phyloP scores from a whole-genome alignment of 2,113 vertebrate genomes.

The Xyliphius kryptos region DNA sequence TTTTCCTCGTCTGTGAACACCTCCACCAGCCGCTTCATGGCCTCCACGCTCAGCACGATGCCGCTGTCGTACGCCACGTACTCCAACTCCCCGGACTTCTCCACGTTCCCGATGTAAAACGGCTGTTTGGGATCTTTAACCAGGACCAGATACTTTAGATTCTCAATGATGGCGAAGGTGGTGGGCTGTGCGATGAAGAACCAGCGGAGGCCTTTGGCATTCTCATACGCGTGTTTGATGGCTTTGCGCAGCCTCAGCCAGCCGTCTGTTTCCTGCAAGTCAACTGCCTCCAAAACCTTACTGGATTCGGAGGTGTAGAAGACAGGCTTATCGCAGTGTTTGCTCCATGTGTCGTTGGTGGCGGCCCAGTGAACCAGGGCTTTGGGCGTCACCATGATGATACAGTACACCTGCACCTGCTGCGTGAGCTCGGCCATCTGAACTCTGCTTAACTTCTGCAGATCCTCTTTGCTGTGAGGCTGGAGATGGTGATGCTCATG shows the following conservation, averaged over 20 bases:
- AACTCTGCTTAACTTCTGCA: slow-evolving; percentile 65
- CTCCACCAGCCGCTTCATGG: slow-evolving; percentile 69
- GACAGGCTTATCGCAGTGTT: slow-evolving; percentile 86
- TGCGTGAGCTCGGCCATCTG: slow-evolving; percentile 67
- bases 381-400: slow-evolving; percentile 88
- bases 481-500: slow-evolving; percentile 87
- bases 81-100: slow-evolving; percentile 87
- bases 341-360: slow-evolving; percentile 84
- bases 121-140: slow-evolving; percentile 81
- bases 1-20: slow-evolving; percentile 70
- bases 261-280: slow-evolving; percentile 74
- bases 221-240: slow-evolving; percentile 74
- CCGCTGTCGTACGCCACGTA: slow-evolving; percentile 81
- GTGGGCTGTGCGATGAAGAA: slow-evolving; percentile 81
- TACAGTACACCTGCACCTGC: slow-evolving; percentile 76
- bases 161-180: slow-evolving; percentile 92
- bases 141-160: slow-evolving; percentile 90
- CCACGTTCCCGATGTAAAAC: slow-evolving; percentile 82
- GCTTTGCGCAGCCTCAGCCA: slow-evolving; percentile 86
- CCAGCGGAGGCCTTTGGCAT: slow-evolving; percentile 80
- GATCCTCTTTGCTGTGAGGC: slow-evolving; percentile 78
- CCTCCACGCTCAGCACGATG: slow-evolving; percentile 85
- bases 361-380: slow-evolving; percentile 80
- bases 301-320: slow-evolving; percentile 85
- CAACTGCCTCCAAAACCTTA: slow-evolving; percentile 79